A percentile compares a stretch with the other conserved stretches of the same genome.
phyloP scores from a whole-genome alignment of 2,113 vertebrate species.

The Carollia perspicillata region DNA sequence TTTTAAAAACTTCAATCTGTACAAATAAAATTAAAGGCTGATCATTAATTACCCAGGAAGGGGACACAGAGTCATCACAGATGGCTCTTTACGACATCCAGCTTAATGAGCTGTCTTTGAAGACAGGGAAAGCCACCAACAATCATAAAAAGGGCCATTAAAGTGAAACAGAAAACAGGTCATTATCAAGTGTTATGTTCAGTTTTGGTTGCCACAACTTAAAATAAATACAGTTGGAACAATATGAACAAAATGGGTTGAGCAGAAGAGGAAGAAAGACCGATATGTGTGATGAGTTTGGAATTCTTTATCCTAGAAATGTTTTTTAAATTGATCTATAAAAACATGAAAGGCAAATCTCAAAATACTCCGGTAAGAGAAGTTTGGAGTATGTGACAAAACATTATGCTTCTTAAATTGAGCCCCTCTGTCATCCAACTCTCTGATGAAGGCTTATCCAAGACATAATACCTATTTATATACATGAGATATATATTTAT shows the following conservation, averaged over 20 bases:
- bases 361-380: background rate
- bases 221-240: background rate
- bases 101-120: background rate
- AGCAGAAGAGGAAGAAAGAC: background rate
- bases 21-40: background rate
- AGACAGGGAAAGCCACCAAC: background rate
- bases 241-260: background rate
- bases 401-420: background rate
- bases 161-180: background rate
- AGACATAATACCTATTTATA: background rate
- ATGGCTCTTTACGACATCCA: background rate
- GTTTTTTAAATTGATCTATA: background rate
- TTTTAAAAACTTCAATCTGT: background rate
- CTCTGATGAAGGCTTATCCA: background rate
- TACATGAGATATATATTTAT: background rate
- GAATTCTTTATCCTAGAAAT: background rate
- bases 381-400: background rate
- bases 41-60: background rate
- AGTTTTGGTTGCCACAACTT: background rate
- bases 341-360: background rate
- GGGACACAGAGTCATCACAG: background rate
- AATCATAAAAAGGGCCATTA: background rate
- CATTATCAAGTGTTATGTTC: background rate
- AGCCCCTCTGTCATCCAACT: background rate
- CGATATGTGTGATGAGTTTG: background rate